These are phyloP conservation scores for Anodontia alba DNA, from an alignment of 2,888 invertebrate species.

Conservation along the genomic window DNA sequence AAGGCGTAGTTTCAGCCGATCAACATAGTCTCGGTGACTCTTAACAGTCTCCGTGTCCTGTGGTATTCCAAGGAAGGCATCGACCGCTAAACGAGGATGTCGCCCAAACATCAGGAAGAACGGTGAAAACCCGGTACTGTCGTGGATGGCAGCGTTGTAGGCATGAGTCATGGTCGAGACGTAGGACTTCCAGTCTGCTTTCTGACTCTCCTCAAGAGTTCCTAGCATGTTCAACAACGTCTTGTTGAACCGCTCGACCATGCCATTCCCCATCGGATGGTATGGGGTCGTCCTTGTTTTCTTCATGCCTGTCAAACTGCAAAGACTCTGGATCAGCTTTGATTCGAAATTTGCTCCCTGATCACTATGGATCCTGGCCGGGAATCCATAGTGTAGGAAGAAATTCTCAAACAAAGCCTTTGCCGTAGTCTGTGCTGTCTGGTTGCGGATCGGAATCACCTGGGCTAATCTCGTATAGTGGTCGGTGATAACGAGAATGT, in stretches of 20 bases:
- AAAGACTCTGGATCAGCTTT: slow-evolving; percentile 15
- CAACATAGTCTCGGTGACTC: neutral
- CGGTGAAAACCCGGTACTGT: slow-evolving; percentile 13
- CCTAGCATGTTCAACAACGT: slow-evolving; percentile 23
- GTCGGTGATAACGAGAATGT: slow-evolving; percentile 21
- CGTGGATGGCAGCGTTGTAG: slow-evolving; percentile 2
- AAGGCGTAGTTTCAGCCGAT: slow-evolving; percentile 1
- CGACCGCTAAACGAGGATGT: neutral
- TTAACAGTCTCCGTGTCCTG: neutral
- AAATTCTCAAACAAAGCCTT: slow-evolving; percentile 18
- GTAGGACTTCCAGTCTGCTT: slow-evolving; percentile 12
- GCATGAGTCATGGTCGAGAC: slow-evolving; percentile 15
- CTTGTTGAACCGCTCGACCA: slow-evolving; percentile 20
- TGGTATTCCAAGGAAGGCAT: slow-evolving; percentile 11
- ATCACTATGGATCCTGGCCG: slow-evolving; percentile 20
- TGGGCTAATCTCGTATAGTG: slow-evolving; percentile 18
- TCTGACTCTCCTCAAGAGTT: slow-evolving; percentile 1
- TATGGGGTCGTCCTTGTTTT: slow-evolving; percentile 21
- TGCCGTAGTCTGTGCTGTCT: slow-evolving; percentile 16
- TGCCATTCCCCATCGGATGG: slow-evolving; percentile 24
- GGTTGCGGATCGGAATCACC: slow-evolving; percentile 11
- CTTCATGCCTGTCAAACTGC: slow-evolving; percentile 5
- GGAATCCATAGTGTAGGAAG: slow-evolving; percentile 21
- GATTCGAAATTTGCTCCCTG: slow-evolving; percentile 27
- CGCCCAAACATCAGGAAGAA: slow-evolving; percentile 18